Conservation (phyloP, 2,113 vertebrate genomes). For the Antennarius striatus region DNA sequence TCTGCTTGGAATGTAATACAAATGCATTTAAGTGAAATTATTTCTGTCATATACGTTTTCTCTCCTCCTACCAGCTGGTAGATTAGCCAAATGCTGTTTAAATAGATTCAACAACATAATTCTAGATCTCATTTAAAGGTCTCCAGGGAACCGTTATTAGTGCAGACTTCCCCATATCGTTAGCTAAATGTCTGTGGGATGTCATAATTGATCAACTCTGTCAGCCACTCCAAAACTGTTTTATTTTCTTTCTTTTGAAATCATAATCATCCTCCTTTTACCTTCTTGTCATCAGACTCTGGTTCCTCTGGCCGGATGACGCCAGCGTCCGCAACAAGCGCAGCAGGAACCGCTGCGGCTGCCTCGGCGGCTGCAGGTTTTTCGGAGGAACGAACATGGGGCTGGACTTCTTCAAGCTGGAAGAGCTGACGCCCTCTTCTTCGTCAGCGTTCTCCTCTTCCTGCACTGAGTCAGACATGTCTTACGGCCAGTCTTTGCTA, state of each 20-base stretch:
- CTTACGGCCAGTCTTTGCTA: slow-evolving; percentile 94
- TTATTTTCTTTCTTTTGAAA: not conserved
- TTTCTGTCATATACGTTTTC: no score
- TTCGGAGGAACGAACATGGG: slow-evolving; percentile 90
- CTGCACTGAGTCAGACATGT: slow-evolving; percentile 89
- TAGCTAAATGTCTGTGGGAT: not conserved
- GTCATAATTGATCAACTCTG: not conserved
- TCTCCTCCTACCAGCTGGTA: not conserved
- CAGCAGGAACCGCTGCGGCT: slow-evolving; percentile 92
- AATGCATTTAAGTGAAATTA: no score
- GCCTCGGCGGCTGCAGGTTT: slow-evolving; percentile 94
- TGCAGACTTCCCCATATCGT: slow-evolving; percentile 1
- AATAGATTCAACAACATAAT: not conserved
- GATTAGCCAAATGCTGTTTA: not conserved
- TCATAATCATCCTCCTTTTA: not conserved
- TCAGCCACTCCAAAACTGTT: not conserved
- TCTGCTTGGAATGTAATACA: no score
- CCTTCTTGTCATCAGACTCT: slow-evolving; percentile 79
- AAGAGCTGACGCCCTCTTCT: slow-evolving; percentile 92
- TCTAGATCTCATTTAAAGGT: slow-evolving; percentile 13
- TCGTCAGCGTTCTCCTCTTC: slow-evolving; percentile 90
- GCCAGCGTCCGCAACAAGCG: slow-evolving; percentile 84
- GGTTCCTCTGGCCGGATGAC: slow-evolving; percentile 98
- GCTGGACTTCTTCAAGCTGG: slow-evolving; percentile 92
- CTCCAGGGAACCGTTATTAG: slow-evolving; percentile 9